Evolutionary conservation across 2,113 vertebrate genomes (phyloP).

Genomic region (Dryoscopus gambensis): DNA sequence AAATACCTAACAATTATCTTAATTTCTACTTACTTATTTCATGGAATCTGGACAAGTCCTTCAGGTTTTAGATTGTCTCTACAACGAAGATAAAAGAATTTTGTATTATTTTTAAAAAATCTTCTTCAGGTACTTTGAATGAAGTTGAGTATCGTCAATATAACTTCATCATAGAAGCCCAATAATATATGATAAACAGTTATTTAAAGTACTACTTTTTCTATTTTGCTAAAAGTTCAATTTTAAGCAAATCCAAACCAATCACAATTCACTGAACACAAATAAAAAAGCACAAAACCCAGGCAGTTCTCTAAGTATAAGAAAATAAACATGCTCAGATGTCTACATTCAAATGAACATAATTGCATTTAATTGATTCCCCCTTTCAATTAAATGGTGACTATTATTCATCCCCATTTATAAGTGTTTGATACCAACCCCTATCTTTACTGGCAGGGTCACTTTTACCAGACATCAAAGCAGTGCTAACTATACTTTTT

Average conservation of each 20-base stretch:
- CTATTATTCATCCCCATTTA: not conserved
- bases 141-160: not conserved
- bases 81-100: not conserved
- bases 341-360: not conserved
- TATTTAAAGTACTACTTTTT: not conserved
- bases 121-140: not conserved
- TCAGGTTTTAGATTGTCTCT: not conserved
- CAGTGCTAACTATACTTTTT: not conserved
- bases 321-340: not conserved
- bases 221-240: not conserved
- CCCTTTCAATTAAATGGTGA: not conserved
- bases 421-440: not conserved
- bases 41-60: not conserved
- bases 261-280: not conserved
- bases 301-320: not conserved
- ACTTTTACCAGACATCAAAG: not conserved
- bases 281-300: not conserved
- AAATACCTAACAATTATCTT: not conserved
- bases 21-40: not conserved
- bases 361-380: not conserved
- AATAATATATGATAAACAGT: not conserved
- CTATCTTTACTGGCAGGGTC: not conserved
- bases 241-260: not conserved
- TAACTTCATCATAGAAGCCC: not conserved
- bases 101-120: not conserved